Base-by-base conservation (phyloP, 53 echinoderm and acorn worm species). In the Luidia sarsii region DNA sequence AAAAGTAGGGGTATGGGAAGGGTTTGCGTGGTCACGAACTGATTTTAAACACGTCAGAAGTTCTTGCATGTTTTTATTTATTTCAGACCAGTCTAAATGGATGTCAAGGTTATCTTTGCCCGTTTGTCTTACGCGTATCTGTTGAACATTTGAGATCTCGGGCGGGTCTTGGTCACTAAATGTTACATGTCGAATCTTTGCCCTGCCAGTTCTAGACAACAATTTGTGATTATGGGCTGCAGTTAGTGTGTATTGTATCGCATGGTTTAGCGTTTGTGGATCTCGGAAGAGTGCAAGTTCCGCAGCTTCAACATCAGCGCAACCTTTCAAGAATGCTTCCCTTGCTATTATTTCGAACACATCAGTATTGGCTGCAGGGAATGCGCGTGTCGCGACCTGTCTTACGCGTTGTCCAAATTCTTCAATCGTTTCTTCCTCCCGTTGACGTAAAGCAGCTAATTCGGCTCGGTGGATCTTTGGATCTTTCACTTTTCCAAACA, bases 351-450 rank as follows among this genome's bases (percentile, higher is more conserved):
- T 50, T 49, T 69, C 50, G 32, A 69, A 69, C 33, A 69, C 69
- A 31, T 69, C 49, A 9, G 69, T 69, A 35, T 50, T 48, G 30
- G 69, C 50, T 8, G 43, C 48, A 2, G 68, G 68, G 27, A 31
- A 68, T 13, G 68, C 49, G 28, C 70, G 35, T 9, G 70, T 70
- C 19, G 70, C 52, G 1, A 70, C 37, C 19, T 70, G 52, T 22
- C 52, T 70, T 10, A 51, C 52, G n/a, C 20, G 70, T 52, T 70
- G 70, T n/a, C 70, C 70, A 70, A 70, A 70, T 37, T 70, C 70
- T 51, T 70, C 70, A n/a, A 70, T 6, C 21, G 70, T 32, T 18
- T 70, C 70, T 24, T 33, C 34, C 37, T 70, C 70, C 16, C 19
- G 48, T 50, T 69, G 69, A 15, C 33, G n/a, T n/a, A 69, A n/a